Base-by-base conservation (phyloP, 2,888 invertebrate species). In the Diloba caeruleocephala region DNA sequence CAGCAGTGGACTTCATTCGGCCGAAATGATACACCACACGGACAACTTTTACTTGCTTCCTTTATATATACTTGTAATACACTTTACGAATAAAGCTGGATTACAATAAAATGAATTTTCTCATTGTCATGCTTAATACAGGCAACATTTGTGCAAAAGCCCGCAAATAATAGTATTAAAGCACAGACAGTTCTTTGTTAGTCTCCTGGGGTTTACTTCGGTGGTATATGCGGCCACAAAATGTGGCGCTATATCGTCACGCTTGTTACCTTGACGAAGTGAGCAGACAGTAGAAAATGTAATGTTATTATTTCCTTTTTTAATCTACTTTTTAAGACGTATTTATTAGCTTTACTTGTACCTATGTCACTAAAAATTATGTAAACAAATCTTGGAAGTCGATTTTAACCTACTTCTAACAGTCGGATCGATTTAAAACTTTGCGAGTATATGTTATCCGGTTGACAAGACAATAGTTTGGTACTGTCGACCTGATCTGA, bases 111-210 rank as follows among this genome's bases (percentile, higher is more conserved):
- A 28, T 21, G 15, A 31, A 38, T 44, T 49, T 45, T 43, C 13
- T 21, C 38, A 32, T 26, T 25, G 10, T 8, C 10, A 14, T 23
- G 28, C 28, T 46, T 38, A 59, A 55, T 14, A 21, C 36, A 25
- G n/a, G 31, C 41, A 63, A 44, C 42, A 45, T 63, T 59, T 49
- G 54, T 34, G 33, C 43, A 13, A 44, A 57, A 52, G 42, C 46
- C 38, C 37, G 37, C 65, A 64, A 63, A 64, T 64, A 65, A 59
- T 59, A 21, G 32, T 42, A 45, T 63, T 54, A 59, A 65, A 59
- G 54, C 31, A 34, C 54, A 49, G 48, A 65, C 65, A 49, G 48
- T 32, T 46, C 23, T 49, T 53, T 59, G 59, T 44, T 42, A 9
- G 17, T 54, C 62, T 58, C 70, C 41, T 14, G 70, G 36, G 70